Evolutionary conservation across 2,888 invertebrate genomes (phyloP).

Genomic region (Acleris laterana): DNA sequence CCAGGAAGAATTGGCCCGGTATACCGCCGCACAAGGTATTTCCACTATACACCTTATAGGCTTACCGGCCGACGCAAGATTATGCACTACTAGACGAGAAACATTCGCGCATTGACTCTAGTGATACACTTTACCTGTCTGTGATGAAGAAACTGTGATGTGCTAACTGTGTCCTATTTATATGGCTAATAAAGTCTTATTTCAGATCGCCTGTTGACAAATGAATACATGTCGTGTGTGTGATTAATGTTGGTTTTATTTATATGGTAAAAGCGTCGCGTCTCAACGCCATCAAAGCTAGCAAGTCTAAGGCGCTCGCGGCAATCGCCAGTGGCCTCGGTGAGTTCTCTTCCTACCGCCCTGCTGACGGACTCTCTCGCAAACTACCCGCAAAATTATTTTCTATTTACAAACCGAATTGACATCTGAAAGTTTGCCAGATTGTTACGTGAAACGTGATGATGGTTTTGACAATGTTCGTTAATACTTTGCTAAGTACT

Average conservation of each 20-base stretch:
- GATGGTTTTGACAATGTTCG: slow-evolving; percentile 55
- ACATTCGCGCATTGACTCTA: slow-evolving; percentile 64
- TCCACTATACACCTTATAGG: slow-evolving; percentile 65
- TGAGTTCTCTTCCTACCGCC: slow-evolving; percentile 86
- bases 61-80: slow-evolving; percentile 65
- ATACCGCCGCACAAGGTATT: slow-evolving; percentile 94
- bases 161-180: slow-evolving; percentile 56
- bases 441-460: slow-evolving; percentile 61
- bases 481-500: slow-evolving; percentile 26
- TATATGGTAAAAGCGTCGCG: slow-evolving; percentile 87
- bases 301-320: slow-evolving; percentile 94
- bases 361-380: slow-evolving; percentile 42
- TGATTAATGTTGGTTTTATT: slow-evolving; percentile 85
- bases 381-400: slow-evolving; percentile 23
- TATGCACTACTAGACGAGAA: slow-evolving; percentile 58
- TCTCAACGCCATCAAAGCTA: slow-evolving; percentile 87
- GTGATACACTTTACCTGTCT: slow-evolving; percentile 42
- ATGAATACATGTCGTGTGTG: slow-evolving; percentile 74
- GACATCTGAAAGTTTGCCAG: slow-evolving; percentile 56
- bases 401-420: neutral
- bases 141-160: slow-evolving; percentile 59
- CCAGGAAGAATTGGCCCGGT: slow-evolving; percentile 92
- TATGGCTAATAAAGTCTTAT: slow-evolving; percentile 79
- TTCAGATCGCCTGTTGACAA: slow-evolving; percentile 75
- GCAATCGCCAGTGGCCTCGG: slow-evolving; percentile 95